Evolutionary conservation across 2,888 invertebrate species (phyloP).

Genomic region (Miltochrista miniata): DNA sequence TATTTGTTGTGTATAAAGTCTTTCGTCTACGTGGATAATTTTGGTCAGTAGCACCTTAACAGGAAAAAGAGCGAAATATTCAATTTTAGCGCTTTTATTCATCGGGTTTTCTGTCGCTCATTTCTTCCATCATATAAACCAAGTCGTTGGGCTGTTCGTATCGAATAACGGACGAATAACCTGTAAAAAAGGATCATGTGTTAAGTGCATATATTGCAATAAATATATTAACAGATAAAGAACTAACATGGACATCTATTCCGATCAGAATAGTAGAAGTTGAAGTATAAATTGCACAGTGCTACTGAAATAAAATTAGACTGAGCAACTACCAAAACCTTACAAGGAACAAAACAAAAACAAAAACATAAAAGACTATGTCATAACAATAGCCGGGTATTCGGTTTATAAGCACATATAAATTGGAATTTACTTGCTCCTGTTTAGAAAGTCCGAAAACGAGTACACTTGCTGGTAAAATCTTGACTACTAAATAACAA

Average conservation of each 20-base stretch:
- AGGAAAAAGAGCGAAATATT: too few relatives aligned
- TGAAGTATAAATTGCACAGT: neutral
- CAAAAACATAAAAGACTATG: neutral
- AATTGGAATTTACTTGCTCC: neutral
- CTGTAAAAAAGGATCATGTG: slow-evolving; percentile 45
- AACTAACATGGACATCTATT: too few relatives aligned
- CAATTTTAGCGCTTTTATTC: too few relatives aligned
- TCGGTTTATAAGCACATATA: neutral
- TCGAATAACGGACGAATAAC: slow-evolving; percentile 72
- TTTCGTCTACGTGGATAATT: too few relatives aligned
- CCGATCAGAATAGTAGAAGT: too few relatives aligned
- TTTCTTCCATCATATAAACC: slow-evolving; percentile 85
- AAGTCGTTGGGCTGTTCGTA: slow-evolving; percentile 88
- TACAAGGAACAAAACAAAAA: neutral
- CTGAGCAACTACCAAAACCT: slow-evolving; percentile 1
- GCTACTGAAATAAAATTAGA: slow-evolving; percentile 2
- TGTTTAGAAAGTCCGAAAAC: neutral
- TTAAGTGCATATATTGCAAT: neutral
- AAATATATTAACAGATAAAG: neutral
- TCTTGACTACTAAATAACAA: too few relatives aligned
- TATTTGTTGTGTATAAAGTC: too few relatives aligned
- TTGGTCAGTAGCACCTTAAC: too few relatives aligned
- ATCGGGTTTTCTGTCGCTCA: slow-evolving; percentile 26
- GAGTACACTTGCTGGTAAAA: too few relatives aligned
- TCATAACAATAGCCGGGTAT: neutral